Evolutionary conservation across 2,113 vertebrate genomes (phyloP), one percentile per base, ranked within the genome.

Genomic region (Oncorhynchus masou): DNA sequence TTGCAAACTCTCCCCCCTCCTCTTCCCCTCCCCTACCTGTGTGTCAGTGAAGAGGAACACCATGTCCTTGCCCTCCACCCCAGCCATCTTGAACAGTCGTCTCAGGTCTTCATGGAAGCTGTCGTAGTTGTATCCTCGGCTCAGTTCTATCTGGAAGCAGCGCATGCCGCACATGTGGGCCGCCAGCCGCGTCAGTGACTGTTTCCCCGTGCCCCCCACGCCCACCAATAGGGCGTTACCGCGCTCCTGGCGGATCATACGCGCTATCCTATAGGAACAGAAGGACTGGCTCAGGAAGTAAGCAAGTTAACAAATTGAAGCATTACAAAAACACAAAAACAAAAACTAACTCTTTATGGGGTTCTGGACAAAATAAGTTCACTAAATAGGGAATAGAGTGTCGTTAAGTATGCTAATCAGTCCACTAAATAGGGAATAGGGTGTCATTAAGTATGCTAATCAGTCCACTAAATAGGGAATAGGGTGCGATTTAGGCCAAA

Each of bases 1-100:
- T 2, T 25, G 2, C 2, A 2, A 25, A 25, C 2, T 2, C 2
- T 2, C 2, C 25, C 25, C 27, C 27, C 27, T 0, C 27, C 27
- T 27, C 27, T 27, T 2, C 2, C 27, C 27, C 45, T 19, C 57
- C 62, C 25, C 31, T 57, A 96, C 95, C 95, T 97, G 96, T 25
- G 94, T 95, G 73, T 97, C 95, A 0, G 95, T 96, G 87, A 97
- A 97, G 68, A 97, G 95, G 81, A 97, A 96, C 75, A 96, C 95
- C 89, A 94, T 95, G 78, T 96, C 88, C 76, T 88, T 93, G 70
- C 93, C 94, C 25, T 96, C 93, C 4, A 96, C 83, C 0, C 95
- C 95, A 15, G 95, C 95, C 94, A 96, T 91, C 88, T 88, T 96
- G 83, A 92, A 96, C 2, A 97, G 86, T 75, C 91, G 94, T 51